Percentiles rank a stretch among this genome's conserved stretches.
These are phyloP conservation scores for Lepeophtheirus nordmannii DNA, from an alignment of 2,888 invertebrate genomes.

Conservation along the genomic window DNA sequence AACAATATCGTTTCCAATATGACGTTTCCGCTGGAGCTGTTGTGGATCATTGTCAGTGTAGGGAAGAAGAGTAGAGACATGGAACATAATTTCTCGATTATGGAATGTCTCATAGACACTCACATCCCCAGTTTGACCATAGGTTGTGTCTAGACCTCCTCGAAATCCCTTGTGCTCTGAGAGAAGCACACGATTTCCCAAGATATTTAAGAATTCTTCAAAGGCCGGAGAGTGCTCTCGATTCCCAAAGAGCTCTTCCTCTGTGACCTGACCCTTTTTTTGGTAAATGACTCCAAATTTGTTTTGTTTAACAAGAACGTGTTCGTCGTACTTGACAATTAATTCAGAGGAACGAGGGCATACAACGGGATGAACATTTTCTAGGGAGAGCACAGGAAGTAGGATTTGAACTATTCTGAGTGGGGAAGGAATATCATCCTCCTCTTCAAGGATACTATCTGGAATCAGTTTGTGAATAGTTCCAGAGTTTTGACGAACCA, in stretches of 20 bases:
- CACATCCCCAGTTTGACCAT: constrained; percentile 88
- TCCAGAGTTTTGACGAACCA: constrained; percentile 66
- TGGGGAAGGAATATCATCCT: neutral
- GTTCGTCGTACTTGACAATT: constrained; percentile 88
- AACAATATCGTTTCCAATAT: constrained; percentile 54
- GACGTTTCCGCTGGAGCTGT: constrained; percentile 87
- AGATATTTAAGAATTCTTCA: constrained; percentile 75
- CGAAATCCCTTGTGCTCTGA: constrained; percentile 44
- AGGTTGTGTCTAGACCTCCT: constrained; percentile 84
- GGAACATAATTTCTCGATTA: constrained; percentile 90
- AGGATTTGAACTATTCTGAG: neutral
- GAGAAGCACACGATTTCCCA: constrained; percentile 34
- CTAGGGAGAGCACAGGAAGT: constrained; percentile 1
- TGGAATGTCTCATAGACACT: constrained; percentile 83
- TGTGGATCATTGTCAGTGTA: constrained; percentile 94
- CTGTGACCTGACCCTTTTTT: constrained; percentile 79
- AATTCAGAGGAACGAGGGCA: constrained; percentile 63
- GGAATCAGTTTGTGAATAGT: constrained; percentile 51
- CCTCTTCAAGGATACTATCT: neutral
- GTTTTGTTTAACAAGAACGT: constrained; percentile 84
- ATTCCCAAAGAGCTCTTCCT: constrained; percentile 90
- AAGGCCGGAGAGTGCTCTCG: constrained; percentile 71
- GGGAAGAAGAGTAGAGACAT: constrained; percentile 87
- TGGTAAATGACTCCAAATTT: constrained; percentile 97
- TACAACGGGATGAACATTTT: constrained; percentile 51